Percentiles rank a stretch among this genome's conserved stretches.
Evolutionary conservation across 2,113 vertebrate species (phyloP).

Genomic region (Embiotoca jacksoni): DNA sequence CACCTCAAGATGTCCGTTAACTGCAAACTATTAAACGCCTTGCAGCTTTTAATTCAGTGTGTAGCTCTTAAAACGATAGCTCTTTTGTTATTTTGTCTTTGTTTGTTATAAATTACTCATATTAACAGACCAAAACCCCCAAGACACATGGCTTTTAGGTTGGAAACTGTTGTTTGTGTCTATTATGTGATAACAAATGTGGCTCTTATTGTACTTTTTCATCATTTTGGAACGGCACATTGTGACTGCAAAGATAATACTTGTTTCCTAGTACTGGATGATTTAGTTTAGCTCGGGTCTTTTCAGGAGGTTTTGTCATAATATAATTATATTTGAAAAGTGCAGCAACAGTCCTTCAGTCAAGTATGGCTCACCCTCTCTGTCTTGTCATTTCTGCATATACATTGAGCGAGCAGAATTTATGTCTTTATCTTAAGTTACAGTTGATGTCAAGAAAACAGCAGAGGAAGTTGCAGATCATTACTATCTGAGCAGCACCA

Average conservation of each 20-base stretch:
- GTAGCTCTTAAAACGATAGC: slow-evolving; percentile 25
- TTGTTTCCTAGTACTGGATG: neutral
- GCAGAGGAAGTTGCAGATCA: slow-evolving; percentile 8
- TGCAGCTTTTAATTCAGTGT: slow-evolving; percentile 62
- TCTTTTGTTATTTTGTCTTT: slow-evolving; percentile 31
- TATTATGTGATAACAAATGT: neutral
- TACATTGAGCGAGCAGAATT: neutral
- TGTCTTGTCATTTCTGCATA: slow-evolving; percentile 14
- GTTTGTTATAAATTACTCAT: slow-evolving; percentile 2
- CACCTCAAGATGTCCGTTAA: slow-evolving; percentile 81
- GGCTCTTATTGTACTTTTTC: neutral
- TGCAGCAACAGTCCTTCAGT: neutral
- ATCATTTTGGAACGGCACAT: neutral
- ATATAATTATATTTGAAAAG: slow-evolving; percentile 34
- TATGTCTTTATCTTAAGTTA: slow-evolving; percentile 29
- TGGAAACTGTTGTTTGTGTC: neutral
- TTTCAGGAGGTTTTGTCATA: neutral
- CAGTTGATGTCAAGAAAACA: slow-evolving; percentile 26
- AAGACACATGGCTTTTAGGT: neutral
- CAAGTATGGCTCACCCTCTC: neutral
- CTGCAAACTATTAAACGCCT: slow-evolving; percentile 75
- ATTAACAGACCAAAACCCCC: neutral
- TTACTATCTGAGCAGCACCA: slow-evolving; percentile 28
- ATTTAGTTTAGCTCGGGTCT: neutral
- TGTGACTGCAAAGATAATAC: neutral